Conservation (phyloP, 2,113 vertebrate genomes). For the Axis porcinus region DNA sequence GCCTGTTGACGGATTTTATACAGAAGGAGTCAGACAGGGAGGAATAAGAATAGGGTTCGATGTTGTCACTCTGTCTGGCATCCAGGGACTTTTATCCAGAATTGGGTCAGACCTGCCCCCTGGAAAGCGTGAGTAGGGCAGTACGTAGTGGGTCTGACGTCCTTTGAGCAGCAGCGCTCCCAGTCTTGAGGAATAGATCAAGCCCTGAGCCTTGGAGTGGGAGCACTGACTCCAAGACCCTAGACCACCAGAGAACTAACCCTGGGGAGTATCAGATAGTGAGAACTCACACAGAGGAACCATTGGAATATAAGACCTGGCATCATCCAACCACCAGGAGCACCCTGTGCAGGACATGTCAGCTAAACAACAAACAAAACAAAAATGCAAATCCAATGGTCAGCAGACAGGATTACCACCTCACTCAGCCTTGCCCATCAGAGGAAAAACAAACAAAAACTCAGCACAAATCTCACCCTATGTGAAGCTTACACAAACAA, state of each 20-base stretch:
- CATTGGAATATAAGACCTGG: background rate
- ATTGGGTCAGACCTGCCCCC: slow-evolving; percentile 79
- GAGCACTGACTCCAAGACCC: background rate
- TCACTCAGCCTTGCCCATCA: background rate
- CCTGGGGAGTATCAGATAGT: background rate
- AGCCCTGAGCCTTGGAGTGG: background rate
- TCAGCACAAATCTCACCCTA: background rate
- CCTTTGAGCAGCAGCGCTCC: slow-evolving; percentile 92
- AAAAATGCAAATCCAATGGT: background rate
- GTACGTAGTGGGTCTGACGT: slow-evolving; percentile 89
- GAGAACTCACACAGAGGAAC: background rate
- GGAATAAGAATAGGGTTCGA: slow-evolving; percentile 94
- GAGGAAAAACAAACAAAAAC: background rate
- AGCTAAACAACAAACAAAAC: background rate
- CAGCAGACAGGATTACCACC: background rate
- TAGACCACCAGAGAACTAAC: background rate
- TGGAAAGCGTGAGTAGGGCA: slow-evolving; percentile 86
- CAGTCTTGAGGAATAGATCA: slow-evolving; percentile 83
- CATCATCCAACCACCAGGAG: background rate
- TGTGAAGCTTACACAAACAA: background rate
- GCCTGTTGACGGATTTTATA: slow-evolving; percentile 91
- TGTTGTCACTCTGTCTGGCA: slow-evolving; percentile 91
- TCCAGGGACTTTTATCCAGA: slow-evolving; percentile 89
- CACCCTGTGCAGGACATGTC: background rate
- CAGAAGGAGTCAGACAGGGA: slow-evolving; percentile 91